Conservation (phyloP, 2,888 invertebrate species). For the Tenodera sinensis region DNA sequence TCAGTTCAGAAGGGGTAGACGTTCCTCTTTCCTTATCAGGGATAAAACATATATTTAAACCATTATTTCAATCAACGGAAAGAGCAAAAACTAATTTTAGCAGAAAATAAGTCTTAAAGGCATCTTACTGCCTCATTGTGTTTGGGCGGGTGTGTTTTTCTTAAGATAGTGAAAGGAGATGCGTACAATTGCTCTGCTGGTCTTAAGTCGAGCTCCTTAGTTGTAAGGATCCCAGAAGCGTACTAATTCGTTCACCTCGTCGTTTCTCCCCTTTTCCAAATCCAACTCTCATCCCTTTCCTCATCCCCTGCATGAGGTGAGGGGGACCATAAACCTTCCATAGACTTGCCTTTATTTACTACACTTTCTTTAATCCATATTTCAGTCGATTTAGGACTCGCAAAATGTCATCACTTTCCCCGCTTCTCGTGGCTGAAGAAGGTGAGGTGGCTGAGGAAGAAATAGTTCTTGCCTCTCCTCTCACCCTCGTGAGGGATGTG, state of each 20-base stretch:
- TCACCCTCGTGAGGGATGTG: constrained; percentile 14
- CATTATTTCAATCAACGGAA: no score
- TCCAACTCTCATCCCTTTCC: neutral
- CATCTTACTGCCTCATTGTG: no score
- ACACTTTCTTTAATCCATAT: constrained; percentile 13
- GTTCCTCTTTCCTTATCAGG: no score
- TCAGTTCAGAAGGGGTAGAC: no score
- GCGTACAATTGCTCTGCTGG: neutral
- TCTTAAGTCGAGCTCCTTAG: neutral
- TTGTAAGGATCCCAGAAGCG: neutral
- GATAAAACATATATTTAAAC: no score
- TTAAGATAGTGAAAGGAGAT: neutral
- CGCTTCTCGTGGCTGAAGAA: no score
- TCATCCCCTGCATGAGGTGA: neutral
- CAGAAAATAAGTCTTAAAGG: no score
- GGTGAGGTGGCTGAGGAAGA: neutral
- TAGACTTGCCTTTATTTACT: constrained; percentile 6
- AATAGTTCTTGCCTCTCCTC: neutral
- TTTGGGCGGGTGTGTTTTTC: neutral
- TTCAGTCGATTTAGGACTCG: constrained; percentile 8
- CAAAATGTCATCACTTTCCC: neutral
- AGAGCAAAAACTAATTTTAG: no score
- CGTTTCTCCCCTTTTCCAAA: neutral
- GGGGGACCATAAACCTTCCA: neutral
- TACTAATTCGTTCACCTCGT: neutral